A percentile compares a stretch with the other conserved stretches of the same genome.
Conservation (phyloP, 1,140 invertebrate species). For the Doryteuthis pealeii region DNA sequence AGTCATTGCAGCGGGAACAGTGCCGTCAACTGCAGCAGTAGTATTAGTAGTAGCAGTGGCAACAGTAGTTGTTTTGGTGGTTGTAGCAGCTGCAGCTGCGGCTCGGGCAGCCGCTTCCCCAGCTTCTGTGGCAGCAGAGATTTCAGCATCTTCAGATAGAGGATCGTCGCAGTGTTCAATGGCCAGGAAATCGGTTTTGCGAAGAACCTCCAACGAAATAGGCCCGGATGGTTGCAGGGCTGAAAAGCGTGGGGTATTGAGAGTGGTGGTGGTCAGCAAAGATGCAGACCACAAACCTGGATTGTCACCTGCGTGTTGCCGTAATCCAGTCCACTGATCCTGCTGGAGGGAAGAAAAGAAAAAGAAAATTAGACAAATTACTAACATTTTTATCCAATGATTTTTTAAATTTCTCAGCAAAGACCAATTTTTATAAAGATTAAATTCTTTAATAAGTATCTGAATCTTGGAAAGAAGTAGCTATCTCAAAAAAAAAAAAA, state of each 20-base stretch:
- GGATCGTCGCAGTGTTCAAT: constrained; percentile 29
- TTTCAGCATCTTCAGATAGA: constrained; percentile 29
- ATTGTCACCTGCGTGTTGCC: constrained; percentile 5
- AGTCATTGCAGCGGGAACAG: neutral
- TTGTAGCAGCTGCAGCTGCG: neutral
- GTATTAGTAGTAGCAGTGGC: neutral
- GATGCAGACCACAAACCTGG: constrained; percentile 44
- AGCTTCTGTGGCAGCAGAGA: constrained; percentile 30
- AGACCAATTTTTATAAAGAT: too few relatives aligned
- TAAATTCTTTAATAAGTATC: too few relatives aligned
- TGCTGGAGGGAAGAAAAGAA: too few relatives aligned
- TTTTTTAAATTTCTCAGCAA: too few relatives aligned
- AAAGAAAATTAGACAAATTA: too few relatives aligned
- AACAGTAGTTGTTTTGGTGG: neutral
- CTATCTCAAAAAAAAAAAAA: too few relatives aligned
- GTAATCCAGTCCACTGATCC: neutral
- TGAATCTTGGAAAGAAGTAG: too few relatives aligned
- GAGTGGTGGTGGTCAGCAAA: constrained; percentile 40
- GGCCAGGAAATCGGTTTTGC: neutral
- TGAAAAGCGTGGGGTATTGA: constrained; percentile 18
- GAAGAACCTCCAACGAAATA: constrained; percentile 21
- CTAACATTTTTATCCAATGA: too few relatives aligned
- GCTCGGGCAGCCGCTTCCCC: constrained; percentile 17
- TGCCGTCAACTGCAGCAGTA: neutral
- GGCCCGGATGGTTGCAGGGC: constrained; percentile 22